Evolutionary conservation across 2,113 vertebrate genomes (phyloP).

Genomic region (Malurus cyaneus): DNA sequence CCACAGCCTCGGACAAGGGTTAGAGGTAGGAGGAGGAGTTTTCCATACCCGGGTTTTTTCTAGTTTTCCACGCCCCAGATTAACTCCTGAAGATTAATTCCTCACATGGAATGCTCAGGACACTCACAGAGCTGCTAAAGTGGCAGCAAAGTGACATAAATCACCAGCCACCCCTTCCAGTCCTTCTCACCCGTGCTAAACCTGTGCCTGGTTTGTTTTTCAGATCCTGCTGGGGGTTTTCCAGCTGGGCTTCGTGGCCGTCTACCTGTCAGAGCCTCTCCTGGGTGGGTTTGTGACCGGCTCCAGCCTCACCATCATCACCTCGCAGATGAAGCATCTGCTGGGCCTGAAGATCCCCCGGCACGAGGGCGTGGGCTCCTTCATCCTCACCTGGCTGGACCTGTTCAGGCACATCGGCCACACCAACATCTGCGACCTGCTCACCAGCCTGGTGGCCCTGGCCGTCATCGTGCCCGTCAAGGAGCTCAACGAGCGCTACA

Average conservation of each 20-base stretch:
- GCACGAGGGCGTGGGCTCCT: conserved; percentile 44
- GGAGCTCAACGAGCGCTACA: conserved; percentile 61
- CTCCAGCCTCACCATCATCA: conserved; percentile 67
- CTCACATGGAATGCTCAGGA: neutral
- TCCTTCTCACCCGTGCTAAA: neutral
- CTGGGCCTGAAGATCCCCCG: conserved; percentile 66
- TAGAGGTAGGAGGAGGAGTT: neutral
- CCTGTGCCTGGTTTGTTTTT: conserved; percentile 1
- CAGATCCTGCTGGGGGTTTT: conserved; percentile 67
- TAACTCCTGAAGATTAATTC: neutral
- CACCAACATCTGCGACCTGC: conserved; percentile 66
- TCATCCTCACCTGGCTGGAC: conserved; percentile 62
- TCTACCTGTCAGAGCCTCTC: conserved; percentile 69
- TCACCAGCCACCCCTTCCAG: neutral
- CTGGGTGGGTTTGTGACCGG: conserved; percentile 65
- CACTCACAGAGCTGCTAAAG: neutral
- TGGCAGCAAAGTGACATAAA: neutral
- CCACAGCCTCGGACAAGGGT: neutral
- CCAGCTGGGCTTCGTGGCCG: conserved; percentile 64
- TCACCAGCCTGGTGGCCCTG: conserved; percentile 63
- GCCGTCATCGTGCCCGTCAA: conserved; percentile 62
- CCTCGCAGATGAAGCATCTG: conserved; percentile 69
- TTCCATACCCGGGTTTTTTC: neutral
- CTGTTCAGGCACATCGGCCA: conserved; percentile 55
- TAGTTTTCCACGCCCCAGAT: neutral